Conservation (phyloP, 2,113 vertebrate species). For the Lagopus leucura region DNA sequence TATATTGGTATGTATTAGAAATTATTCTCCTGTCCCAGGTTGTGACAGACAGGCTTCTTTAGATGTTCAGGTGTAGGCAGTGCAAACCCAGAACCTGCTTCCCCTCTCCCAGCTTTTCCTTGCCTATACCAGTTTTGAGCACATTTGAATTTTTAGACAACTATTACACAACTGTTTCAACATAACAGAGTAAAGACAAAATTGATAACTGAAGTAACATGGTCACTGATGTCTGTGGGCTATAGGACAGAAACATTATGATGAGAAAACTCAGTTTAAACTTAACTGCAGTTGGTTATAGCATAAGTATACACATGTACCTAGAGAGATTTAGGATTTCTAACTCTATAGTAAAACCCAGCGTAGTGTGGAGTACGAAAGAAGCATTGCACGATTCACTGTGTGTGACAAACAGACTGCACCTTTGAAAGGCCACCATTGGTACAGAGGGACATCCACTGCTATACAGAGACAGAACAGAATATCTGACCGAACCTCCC, state of each 20-base stretch:
- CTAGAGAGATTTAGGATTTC: neutral
- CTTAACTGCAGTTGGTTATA: slow-evolving; percentile 5
- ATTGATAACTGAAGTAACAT: neutral
- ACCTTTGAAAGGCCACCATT: neutral
- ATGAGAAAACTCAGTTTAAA: neutral
- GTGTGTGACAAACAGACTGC: accelerated
- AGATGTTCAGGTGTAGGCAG: neutral
- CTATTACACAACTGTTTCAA: neutral
- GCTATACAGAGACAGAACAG: neutral
- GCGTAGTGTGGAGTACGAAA: neutral
- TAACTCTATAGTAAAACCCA: neutral
- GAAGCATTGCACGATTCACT: neutral
- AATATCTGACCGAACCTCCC: too few relatives aligned
- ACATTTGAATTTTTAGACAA: neutral
- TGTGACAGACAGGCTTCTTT: neutral
- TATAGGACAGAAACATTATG: neutral
- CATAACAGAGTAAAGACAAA: neutral
- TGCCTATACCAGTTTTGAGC: neutral
- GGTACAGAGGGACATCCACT: neutral
- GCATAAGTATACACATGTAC: neutral
- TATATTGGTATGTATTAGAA: neutral
- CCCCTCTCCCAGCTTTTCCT: neutral
- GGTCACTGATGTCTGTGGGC: neutral
- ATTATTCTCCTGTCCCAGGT: neutral
- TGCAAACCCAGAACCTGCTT: neutral